Evolutionary conservation across 2,113 vertebrate genomes (phyloP).

Genomic region (Trogon melanurus): DNA sequence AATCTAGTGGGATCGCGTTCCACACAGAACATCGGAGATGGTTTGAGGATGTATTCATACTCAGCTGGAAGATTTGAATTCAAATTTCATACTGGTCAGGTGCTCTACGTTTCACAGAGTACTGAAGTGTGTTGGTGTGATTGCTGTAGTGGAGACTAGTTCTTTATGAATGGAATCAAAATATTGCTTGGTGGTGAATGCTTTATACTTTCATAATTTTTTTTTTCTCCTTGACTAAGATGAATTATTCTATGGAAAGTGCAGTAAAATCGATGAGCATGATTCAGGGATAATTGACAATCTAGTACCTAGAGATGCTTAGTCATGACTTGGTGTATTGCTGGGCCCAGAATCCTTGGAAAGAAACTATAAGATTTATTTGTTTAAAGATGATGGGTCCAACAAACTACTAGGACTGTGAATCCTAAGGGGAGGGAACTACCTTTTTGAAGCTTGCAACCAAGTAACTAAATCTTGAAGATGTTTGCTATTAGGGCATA

Average conservation of each 20-base stretch:
- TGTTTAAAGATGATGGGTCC: background rate
- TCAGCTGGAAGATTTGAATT: background rate
- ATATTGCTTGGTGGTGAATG: background rate
- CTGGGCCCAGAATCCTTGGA: slow-evolving; percentile 7
- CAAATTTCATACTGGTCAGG: background rate
- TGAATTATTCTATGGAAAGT: background rate
- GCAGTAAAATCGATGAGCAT: background rate
- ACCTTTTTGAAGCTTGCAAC: background rate
- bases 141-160: background rate
- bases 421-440: background rate
- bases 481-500: background rate
- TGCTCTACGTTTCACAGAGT: background rate
- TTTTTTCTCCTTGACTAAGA: background rate
- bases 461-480: background rate
- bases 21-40: background rate
- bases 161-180: background rate
- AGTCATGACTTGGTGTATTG: slow-evolving; percentile 33
- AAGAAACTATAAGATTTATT: background rate
- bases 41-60: background rate
- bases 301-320: slow-evolving; percentile 42
- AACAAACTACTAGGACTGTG: background rate
- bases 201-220: background rate
- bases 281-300: slow-evolving; percentile 22
- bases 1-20: background rate
- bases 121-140: background rate